These are phyloP conservation scores for Ornithorhynchus anatinus DNA, from an alignment of 2,113 vertebrate genomes.

Conservation along the genomic window DNA sequence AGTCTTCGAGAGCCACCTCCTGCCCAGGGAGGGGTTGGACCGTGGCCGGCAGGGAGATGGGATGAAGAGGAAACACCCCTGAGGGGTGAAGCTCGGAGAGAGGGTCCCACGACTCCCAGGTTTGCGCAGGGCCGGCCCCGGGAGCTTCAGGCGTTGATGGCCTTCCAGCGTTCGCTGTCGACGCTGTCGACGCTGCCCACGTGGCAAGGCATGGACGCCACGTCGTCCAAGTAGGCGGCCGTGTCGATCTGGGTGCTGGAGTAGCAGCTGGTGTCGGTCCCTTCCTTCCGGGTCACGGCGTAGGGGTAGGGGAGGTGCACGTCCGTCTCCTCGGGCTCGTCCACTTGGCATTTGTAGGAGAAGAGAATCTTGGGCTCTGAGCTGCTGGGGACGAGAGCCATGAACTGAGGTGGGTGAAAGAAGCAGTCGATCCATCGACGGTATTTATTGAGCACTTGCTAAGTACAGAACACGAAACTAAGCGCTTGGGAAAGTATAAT, in stretches of 20 bases:
- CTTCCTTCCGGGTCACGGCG: conserved; percentile 82
- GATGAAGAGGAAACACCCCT: no score
- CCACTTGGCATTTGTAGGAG: conserved; percentile 98
- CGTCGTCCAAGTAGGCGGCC: conserved; percentile 87
- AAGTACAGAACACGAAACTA: no score
- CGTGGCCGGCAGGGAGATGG: neutral
- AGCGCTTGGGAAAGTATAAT: no score
- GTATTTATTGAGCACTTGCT: no score
- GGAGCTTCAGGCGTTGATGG: conserved; percentile 79
- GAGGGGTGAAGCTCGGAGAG: no score
- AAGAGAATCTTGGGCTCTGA: conserved; percentile 98
- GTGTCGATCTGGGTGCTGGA: conserved; percentile 94
- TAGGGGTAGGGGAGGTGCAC: conserved; percentile 92
- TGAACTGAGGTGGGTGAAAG: no score
- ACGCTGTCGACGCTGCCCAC: conserved; percentile 88
- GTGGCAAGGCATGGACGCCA: conserved; percentile 87
- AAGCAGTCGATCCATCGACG: no score
- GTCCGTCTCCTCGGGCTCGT: conserved; percentile 91
- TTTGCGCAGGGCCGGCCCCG: neutral
- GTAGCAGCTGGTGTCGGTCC: conserved; percentile 81
- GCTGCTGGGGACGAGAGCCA: conserved; percentile 58
- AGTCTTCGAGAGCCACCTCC: neutral
- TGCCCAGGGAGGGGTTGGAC: neutral
- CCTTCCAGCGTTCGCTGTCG: conserved; percentile 94
- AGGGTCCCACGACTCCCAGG: neutral